phyloP scores from a whole-genome alignment of 2,113 vertebrate species.

The Mohoua ochrocephala region DNA sequence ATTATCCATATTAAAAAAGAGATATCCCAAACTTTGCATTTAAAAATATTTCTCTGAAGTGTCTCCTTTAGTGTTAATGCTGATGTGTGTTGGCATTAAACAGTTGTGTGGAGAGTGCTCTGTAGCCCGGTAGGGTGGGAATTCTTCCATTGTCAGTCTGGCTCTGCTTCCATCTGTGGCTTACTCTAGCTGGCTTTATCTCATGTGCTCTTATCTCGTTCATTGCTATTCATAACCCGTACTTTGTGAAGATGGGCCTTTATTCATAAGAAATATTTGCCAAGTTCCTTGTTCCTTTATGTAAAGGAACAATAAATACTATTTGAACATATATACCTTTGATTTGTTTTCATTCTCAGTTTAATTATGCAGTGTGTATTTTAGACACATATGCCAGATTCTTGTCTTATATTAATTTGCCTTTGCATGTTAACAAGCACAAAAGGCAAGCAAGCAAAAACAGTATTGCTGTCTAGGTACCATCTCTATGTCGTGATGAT shows the following conservation, averaged over 20 bases:
- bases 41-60: constrained; percentile 38
- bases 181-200: constrained; percentile 28
- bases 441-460: background rate
- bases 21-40: constrained; percentile 51
- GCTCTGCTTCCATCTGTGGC: constrained; percentile 32
- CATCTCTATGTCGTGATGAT: background rate
- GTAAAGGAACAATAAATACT: constrained; percentile 50
- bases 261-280: constrained; percentile 33
- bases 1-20: constrained; percentile 47
- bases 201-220: constrained; percentile 43
- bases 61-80: constrained; percentile 20
- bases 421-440: background rate
- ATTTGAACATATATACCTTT: constrained; percentile 19
- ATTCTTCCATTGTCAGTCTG: constrained; percentile 33
- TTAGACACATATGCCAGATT: constrained; percentile 11
- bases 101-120: background rate
- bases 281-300: constrained; percentile 61
- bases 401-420: constrained; percentile 27
- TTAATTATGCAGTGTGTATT: constrained; percentile 20
- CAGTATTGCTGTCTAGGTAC: background rate
- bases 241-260: constrained; percentile 37
- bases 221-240: constrained; percentile 47
- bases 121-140: background rate
- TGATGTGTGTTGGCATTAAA: background rate
- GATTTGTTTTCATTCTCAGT: constrained; percentile 38